A percentile compares a stretch with the other conserved stretches of the same genome.
Evolutionary conservation across 2,888 invertebrate species (phyloP).

Genomic region (Stramonita haemastoma): DNA sequence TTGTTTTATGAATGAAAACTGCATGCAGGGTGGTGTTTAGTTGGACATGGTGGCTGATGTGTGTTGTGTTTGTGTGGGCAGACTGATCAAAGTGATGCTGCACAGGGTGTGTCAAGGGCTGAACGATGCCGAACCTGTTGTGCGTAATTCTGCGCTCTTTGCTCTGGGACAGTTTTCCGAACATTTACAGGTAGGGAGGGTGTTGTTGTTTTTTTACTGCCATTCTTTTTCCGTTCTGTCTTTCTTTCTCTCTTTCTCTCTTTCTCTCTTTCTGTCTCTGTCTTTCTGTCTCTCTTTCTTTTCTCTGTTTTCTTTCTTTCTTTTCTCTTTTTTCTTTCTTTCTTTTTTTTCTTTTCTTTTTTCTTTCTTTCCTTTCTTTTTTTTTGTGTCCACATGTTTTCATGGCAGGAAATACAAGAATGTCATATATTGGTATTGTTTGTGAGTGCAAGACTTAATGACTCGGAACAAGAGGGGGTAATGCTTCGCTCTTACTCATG

Average conservation of each 20-base stretch:
- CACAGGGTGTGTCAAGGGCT: slow-evolving; percentile 86
- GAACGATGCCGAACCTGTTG: slow-evolving; percentile 82
- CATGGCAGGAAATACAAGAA: too few relatives aligned
- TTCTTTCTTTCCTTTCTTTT: neutral
- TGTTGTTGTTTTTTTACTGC: neutral
- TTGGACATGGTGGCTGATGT: neutral
- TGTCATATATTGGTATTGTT: too few relatives aligned
- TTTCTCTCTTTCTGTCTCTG: neutral
- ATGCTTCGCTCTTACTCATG: too few relatives aligned
- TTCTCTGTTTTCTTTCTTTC: neutral
- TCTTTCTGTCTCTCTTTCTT: neutral
- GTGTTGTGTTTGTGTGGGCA: slow-evolving; percentile 49
- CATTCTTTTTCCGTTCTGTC: neutral
- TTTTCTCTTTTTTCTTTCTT: neutral
- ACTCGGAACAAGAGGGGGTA: too few relatives aligned
- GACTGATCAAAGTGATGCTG: slow-evolving; percentile 83
- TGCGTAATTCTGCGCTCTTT: slow-evolving; percentile 87
- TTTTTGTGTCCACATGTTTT: neutral
- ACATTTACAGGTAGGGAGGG: slow-evolving; percentile 82
- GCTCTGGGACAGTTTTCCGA: slow-evolving; percentile 90
- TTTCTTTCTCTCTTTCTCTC: neutral
- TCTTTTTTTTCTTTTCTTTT: neutral
- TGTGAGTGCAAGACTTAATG: too few relatives aligned
- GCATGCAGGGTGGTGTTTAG: too few relatives aligned
- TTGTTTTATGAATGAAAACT: too few relatives aligned